Conservation (phyloP, 2,888 invertebrate species). For the Eupithecia vulgata region DNA sequence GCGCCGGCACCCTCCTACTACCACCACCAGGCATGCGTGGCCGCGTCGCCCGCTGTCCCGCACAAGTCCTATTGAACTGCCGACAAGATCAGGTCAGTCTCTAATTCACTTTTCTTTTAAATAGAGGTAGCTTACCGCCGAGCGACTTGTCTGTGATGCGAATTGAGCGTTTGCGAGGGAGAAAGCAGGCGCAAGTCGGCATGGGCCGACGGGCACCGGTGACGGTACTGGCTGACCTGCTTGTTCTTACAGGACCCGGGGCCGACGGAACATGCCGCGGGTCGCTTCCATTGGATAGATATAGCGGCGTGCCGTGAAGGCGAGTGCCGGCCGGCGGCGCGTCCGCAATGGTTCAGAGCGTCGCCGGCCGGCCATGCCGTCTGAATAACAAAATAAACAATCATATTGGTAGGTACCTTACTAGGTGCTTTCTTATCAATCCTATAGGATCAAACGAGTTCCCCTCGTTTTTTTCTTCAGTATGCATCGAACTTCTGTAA, state of each 20-base stretch:
- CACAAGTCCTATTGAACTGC: conserved; percentile 78
- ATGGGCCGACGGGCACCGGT: conserved; percentile 58
- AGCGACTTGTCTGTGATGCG: conserved; percentile 70
- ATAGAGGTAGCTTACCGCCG: conserved; percentile 51
- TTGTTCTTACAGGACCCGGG: conserved; percentile 80
- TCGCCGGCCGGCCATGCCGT: conserved; percentile 46
- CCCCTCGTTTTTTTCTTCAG: neutral
- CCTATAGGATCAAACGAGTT: neutral
- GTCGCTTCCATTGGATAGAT: conserved; percentile 77
- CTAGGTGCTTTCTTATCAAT: neutral
- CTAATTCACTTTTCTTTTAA: neutral
- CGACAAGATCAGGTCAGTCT: conserved; percentile 69
- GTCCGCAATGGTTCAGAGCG: conserved; percentile 81
- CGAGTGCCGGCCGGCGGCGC: conserved; percentile 72
- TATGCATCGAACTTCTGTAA: no score
- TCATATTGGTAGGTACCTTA: neutral
- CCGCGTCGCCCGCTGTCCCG: conserved; percentile 76
- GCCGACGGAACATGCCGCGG: conserved; percentile 79
- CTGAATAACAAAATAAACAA: conserved; percentile 32
- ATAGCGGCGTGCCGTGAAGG: conserved; percentile 76
- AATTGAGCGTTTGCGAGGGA: conserved; percentile 69
- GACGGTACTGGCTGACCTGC: conserved; percentile 69
- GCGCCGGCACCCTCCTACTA: conserved; percentile 79
- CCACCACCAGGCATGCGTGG: conserved; percentile 86
- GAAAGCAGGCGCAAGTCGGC: conserved; percentile 46